Evolutionary conservation across 2,113 vertebrate species (phyloP).

Genomic region (Galbula dea): DNA sequence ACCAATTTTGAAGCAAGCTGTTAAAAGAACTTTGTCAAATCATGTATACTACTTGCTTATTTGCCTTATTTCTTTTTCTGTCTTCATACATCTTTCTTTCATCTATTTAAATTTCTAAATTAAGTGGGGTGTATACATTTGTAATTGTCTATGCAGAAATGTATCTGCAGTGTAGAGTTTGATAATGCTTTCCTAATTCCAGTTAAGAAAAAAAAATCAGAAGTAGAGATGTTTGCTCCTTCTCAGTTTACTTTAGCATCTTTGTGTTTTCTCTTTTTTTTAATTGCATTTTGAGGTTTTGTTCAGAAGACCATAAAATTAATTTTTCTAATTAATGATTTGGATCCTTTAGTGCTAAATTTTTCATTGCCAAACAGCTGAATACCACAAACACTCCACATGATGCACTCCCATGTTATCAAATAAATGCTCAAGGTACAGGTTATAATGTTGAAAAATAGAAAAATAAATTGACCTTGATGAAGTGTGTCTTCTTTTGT

Average conservation of each 20-base stretch:
- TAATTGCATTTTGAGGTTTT: not conserved
- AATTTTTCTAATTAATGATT: constrained; percentile 48
- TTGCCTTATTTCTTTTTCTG: not conserved
- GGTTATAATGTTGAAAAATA: constrained; percentile 83
- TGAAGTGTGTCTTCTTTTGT: constrained; percentile 85
- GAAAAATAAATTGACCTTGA: constrained; percentile 87
- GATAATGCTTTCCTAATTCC: not conserved
- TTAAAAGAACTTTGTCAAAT: not conserved
- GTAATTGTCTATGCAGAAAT: not conserved
- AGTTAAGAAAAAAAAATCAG: not conserved
- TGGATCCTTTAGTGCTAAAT: not conserved
- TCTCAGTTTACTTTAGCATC: not conserved
- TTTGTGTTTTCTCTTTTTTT: not conserved
- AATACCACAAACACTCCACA: not conserved
- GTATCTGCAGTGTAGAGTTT: not conserved
- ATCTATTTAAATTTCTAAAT: not conserved
- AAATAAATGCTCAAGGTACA: constrained; percentile 77
- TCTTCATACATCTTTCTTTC: not conserved
- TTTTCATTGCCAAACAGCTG: constrained; percentile 36
- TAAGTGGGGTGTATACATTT: not conserved
- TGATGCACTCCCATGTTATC: constrained; percentile 56
- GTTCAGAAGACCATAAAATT: not conserved
- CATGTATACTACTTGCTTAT: not conserved
- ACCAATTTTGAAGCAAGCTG: not conserved
- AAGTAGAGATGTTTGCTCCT: not conserved